phyloP scores from a whole-genome alignment of 2,113 vertebrate genomes.

The Sterrhoptilus dennistouni region DNA sequence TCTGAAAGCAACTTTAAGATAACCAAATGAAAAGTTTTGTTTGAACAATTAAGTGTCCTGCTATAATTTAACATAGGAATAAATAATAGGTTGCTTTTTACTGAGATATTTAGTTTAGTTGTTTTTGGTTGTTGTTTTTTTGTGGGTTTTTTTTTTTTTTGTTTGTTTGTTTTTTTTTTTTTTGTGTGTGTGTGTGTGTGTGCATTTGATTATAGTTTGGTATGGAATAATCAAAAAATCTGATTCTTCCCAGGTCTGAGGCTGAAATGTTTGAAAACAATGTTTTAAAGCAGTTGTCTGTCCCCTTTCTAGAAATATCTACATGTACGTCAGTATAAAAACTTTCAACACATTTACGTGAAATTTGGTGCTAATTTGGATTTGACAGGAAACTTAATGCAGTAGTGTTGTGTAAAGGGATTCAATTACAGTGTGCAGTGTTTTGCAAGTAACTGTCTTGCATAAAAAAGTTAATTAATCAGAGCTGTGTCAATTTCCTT shows the following conservation, averaged over 20 bases:
- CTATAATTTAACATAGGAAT: neutral
- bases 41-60: neutral
- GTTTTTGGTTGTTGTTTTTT: too few species aligned
- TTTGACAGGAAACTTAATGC: conserved; percentile 71
- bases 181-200: too few species aligned
- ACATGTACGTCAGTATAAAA: rapidly evolving
- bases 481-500: conserved; percentile 85
- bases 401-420: conserved; percentile 68
- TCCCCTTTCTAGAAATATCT: neutral
- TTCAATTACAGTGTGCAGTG: conserved; percentile 78
- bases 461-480: conserved; percentile 88
- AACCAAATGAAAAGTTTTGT: neutral
- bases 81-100: neutral
- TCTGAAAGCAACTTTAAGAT: neutral
- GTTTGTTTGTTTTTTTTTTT: too few species aligned
- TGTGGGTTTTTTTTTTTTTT: rapidly evolving
- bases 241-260: neutral
- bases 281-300: neutral
- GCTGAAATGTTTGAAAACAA: neutral
- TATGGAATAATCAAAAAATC: neutral
- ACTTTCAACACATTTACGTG: neutral
- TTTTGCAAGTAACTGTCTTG: conserved; percentile 80
- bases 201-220: neutral
- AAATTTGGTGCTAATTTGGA: conserved; percentile 69
- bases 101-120: neutral